Percentiles rank a stretch among this genome's conserved stretches.
Conservation (phyloP, 2,888 invertebrate species). For the Nephrotoma appendiculata region DNA sequence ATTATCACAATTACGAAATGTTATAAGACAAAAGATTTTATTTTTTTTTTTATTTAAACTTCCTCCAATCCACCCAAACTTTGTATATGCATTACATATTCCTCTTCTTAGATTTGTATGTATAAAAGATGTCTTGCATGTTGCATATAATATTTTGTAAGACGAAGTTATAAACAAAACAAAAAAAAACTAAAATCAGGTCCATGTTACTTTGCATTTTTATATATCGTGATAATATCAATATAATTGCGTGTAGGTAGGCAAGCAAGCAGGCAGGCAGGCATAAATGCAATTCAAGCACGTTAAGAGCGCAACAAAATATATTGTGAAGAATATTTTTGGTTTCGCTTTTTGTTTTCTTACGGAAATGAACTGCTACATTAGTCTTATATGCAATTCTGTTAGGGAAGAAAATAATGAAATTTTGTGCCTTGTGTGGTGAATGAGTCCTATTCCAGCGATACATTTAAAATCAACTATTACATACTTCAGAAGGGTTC, state of each 20-base stretch:
- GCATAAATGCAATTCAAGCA: not conserved
- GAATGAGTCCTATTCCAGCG: not conserved
- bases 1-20: not conserved
- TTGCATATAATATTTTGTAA: not conserved
- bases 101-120: not conserved
- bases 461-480: too few relatives aligned
- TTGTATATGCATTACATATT: not conserved
- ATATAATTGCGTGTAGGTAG: constrained; percentile 5
- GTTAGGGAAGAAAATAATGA: not conserved
- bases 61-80: constrained; percentile 1
- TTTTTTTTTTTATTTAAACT: not conserved
- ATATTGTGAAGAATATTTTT: not conserved
- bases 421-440: not conserved
- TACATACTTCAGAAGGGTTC: too few relatives aligned
- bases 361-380: not conserved
- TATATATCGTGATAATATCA: constrained; percentile 4
- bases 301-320: not conserved
- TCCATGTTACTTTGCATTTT: constrained; percentile 2
- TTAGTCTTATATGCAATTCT: not conserved
- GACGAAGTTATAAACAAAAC: not conserved
- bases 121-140: not conserved
- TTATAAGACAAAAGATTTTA: not conserved
- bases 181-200: not conserved
- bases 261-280: not conserved
- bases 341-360: not conserved